These are phyloP conservation scores for Drosophila persimilis DNA, from an alignment of 1,140 invertebrate genomes.

Conservation along the genomic window DNA sequence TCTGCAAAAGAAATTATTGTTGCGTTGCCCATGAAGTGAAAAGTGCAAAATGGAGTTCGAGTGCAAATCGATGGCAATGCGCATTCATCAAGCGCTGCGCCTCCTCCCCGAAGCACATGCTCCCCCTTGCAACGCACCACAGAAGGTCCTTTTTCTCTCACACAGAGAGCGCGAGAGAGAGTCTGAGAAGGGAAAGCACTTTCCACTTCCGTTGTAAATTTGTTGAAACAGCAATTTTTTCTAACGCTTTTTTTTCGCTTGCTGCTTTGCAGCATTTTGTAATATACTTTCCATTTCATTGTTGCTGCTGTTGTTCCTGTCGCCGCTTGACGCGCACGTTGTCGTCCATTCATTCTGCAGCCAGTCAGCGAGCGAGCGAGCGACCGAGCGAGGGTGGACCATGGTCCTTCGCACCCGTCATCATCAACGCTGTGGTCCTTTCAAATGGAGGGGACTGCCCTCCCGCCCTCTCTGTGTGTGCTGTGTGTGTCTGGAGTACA, in stretches of 20 bases:
- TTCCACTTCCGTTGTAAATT: conserved; percentile 79
- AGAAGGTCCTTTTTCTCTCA: neutral
- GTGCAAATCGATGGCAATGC: conserved; percentile 74
- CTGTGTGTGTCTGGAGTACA: conserved; percentile 30
- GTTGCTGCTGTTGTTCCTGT: conserved; percentile 30
- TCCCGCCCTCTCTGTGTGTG: conserved; percentile 7
- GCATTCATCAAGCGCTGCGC: conserved; percentile 69
- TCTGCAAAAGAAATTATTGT: conserved; percentile 43
- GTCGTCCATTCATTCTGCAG: conserved; percentile 59
- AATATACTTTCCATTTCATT: conserved; percentile 77
- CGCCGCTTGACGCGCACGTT: conserved; percentile 53
- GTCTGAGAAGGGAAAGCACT: conserved; percentile 59
- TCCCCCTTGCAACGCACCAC: conserved; percentile 14
- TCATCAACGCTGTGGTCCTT: conserved; percentile 27
- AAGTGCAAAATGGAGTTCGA: conserved; percentile 77
- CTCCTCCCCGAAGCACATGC: conserved; percentile 10
- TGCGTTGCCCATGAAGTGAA: conserved; percentile 64
- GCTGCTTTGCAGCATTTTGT: conserved; percentile 65
- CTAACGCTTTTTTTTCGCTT: conserved; percentile 53
- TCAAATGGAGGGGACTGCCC: conserved; percentile 27
- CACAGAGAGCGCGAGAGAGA: neutral
- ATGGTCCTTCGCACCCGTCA: conserved; percentile 2
- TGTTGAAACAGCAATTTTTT: conserved; percentile 81
- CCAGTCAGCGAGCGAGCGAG: too few relatives aligned
- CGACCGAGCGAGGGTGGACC: neutral